Percentiles rank a stretch among this genome's conserved stretches.
These are phyloP conservation scores for Apodemia zela DNA, from an alignment of 2,888 invertebrate genomes.

Conservation along the genomic window DNA sequence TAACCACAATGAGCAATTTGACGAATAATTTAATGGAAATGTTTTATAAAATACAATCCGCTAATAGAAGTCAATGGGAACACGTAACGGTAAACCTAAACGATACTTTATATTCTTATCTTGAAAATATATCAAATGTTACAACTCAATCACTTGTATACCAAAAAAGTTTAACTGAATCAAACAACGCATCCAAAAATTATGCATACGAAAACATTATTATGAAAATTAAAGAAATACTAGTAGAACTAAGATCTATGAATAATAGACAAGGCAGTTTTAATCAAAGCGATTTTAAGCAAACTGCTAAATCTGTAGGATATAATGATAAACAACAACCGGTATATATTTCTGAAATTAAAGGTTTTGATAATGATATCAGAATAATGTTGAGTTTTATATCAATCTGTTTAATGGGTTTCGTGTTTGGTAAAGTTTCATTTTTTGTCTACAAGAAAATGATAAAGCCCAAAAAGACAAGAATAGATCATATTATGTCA, in stretches of 20 bases:
- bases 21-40: background rate
- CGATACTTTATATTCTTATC: background rate
- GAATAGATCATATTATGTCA: too few relatives aligned
- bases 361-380: too few relatives aligned
- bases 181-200: background rate
- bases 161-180: background rate
- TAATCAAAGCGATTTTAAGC: too few relatives aligned
- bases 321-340: too few relatives aligned
- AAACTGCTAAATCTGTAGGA: too few relatives aligned
- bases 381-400: too few relatives aligned
- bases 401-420: too few relatives aligned
- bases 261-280: too few relatives aligned
- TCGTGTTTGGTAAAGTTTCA: too few relatives aligned
- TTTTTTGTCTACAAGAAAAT: too few relatives aligned
- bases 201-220: background rate
- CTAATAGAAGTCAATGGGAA: background rate
- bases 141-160: background rate
- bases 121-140: background rate
- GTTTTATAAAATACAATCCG: background rate
- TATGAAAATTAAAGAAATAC: background rate
- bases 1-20: background rate
- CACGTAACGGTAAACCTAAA: background rate
- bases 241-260: background rate
- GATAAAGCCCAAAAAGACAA: too few relatives aligned
- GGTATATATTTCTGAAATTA: too few relatives aligned